Evolutionary conservation across 2,113 vertebrate genomes (phyloP).

Genomic region (Patagioenas fasciata): DNA sequence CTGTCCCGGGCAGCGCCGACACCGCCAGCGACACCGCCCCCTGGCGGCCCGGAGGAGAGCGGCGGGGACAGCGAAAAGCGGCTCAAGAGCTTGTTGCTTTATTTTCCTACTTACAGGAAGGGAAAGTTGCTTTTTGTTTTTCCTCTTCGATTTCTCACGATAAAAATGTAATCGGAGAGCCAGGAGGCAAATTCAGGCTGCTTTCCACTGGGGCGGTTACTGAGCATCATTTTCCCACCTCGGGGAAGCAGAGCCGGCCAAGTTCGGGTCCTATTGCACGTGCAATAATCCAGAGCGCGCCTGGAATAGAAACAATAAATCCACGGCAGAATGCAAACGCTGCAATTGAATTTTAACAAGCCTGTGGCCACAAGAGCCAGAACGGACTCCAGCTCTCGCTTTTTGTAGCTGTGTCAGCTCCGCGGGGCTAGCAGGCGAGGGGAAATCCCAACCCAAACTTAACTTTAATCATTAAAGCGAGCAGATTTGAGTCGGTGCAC

Average conservation of each 20-base stretch:
- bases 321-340: fast-evolving
- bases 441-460: background rate
- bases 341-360: background rate
- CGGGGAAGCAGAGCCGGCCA: background rate
- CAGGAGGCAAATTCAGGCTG: background rate
- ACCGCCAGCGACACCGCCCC: background rate
- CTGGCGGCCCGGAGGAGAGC: background rate
- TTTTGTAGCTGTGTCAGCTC: background rate
- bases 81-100: background rate
- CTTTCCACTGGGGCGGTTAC: too few species aligned
- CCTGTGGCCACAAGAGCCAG: background rate
- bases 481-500: background rate
- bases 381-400: background rate
- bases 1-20: background rate
- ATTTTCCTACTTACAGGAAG: background rate
- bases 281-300: background rate
- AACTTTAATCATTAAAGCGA: background rate
- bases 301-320: background rate
- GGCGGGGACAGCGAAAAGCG: too few species aligned
- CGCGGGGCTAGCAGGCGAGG: background rate
- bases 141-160: too few species aligned
- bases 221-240: background rate
- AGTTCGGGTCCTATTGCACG: fast-evolving
- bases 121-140: background rate
- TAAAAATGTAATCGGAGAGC: too few species aligned